phyloP scores from a whole-genome alignment of 2,888 invertebrate genomes.

The Phrixothrix hirtus region DNA sequence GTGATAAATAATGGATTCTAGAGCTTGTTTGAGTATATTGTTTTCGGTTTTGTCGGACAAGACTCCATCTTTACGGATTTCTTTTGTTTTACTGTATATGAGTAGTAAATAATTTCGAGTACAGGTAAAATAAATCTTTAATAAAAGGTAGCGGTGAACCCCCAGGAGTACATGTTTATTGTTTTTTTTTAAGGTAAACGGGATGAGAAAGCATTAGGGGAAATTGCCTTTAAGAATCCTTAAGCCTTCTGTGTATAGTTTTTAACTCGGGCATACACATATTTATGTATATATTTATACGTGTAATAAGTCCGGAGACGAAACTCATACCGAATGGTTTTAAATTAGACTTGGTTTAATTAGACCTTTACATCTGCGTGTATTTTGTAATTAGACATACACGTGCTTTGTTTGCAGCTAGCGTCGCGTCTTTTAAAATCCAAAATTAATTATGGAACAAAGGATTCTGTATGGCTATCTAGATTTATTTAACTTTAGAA shows the following conservation, averaged over 20 bases:
- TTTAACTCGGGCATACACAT: no score
- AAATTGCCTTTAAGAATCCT: conserved; percentile 11
- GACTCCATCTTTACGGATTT: neutral
- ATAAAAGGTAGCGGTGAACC: no score
- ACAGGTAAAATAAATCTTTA: no score
- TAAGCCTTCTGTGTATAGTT: no score
- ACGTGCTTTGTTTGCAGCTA: conserved; percentile 25
- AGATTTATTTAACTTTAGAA: neutral
- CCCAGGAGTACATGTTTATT: conserved; percentile 15
- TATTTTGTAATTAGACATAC: conserved; percentile 29
- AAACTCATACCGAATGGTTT: conserved; percentile 18
- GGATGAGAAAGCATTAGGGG: conserved; percentile 1
- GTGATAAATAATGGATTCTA: conserved; percentile 29
- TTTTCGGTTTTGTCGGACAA: conserved; percentile 25
- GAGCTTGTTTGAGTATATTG: conserved; percentile 30
- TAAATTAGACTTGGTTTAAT: conserved; percentile 25
- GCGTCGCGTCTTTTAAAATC: conserved; percentile 7
- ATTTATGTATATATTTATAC: no score
- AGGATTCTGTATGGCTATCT: neutral
- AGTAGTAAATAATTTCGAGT: conserved; percentile 21
- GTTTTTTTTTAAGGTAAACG: conserved; percentile 6
- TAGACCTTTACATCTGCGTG: conserved; percentile 20
- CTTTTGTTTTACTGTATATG: conserved; percentile 12
- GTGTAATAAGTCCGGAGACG: conserved; percentile 3
- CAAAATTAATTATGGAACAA: conserved; percentile 12